Base-by-base conservation (phyloP, 2,888 invertebrate genomes). In the Capitulum mitella region DNA sequence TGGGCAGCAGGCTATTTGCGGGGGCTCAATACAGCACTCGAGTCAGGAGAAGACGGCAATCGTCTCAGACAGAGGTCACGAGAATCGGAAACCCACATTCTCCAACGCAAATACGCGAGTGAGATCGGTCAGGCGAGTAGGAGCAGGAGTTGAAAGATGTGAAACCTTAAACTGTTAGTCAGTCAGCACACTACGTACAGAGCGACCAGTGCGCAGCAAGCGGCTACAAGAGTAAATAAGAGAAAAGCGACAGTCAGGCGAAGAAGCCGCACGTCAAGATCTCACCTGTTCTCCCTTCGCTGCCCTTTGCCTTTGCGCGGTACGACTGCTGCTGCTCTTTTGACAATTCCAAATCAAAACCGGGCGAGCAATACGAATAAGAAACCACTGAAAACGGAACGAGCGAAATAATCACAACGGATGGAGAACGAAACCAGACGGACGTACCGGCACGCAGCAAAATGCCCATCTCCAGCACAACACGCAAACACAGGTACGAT, bases 351-450 rank as follows among this genome's bases (percentile, higher is more conserved):
- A 70, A 40, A 40, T 70, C 70, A 70, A 70, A 70, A 70, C 70
- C 70, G 70, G 70, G 70, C 70, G 70, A 40, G 70, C 70, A 40
- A 70, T 70, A 70, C 26, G 70, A 70, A 70, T 70, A 70, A 70
- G 70, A 70, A 37, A 70, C 70, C 70, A 70, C 70, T 70, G 70
- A 70, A 70, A 70, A 70, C 70, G 70, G 26, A 70, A 64, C 64
- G 34, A 37, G 40, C 70, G 10, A 40, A 26, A 70, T 40, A 22
- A 37, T 70, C 37, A 40, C 37, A 1, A 29, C 58, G 1, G 29
- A 16, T 34, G 14, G 26, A 34, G 64, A 34, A 34, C 34, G 19
- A 34, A 64, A 34, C 3, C 64, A 29, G 26, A 26, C 12, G 3
- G 14, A 34, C 19, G 64, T 19, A 16, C 14, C n/a, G 26, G 58